phyloP scores from a whole-genome alignment of 2,888 invertebrate species.

The Desoria tigrina region DNA sequence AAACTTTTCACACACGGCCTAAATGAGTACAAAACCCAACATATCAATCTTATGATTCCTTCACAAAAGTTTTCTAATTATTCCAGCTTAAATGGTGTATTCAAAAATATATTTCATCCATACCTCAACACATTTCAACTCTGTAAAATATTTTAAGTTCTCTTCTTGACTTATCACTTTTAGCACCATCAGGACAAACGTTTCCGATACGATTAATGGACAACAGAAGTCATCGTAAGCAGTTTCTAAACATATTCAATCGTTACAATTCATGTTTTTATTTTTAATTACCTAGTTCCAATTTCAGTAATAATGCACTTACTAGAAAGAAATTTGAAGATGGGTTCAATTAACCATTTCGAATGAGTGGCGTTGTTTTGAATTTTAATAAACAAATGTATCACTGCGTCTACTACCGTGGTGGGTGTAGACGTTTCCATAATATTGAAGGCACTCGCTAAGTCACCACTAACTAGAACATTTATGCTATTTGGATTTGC shows the following conservation, averaged over 20 bases:
- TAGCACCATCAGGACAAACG: slow-evolving; percentile 79
- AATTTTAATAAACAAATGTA: slow-evolving; percentile 75
- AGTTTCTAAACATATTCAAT: slow-evolving; percentile 36
- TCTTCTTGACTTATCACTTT: slow-evolving; percentile 76
- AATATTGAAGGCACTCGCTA: slow-evolving; percentile 49
- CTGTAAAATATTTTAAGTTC: slow-evolving; percentile 71
- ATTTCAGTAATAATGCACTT: no score
- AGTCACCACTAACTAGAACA: slow-evolving; percentile 49
- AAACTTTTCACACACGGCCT: slow-evolving; percentile 52
- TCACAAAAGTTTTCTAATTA: not conserved
- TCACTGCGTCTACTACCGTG: slow-evolving; percentile 83
- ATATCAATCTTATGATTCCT: not conserved
- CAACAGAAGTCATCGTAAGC: slow-evolving; percentile 53
- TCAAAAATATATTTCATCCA: slow-evolving; percentile 11
- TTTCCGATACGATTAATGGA: slow-evolving; percentile 68
- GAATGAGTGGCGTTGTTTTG: slow-evolving; percentile 75
- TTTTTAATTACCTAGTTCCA: not conserved
- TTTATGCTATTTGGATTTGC: slow-evolving; percentile 59
- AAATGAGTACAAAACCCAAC: slow-evolving; percentile 1
- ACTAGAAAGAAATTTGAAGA: slow-evolving; percentile 70
- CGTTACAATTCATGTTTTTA: slow-evolving; percentile 3
- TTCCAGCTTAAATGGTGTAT: not conserved
- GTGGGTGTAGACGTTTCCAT: slow-evolving; percentile 59
- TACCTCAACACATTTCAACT: slow-evolving; percentile 52
- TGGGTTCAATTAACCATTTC: slow-evolving; percentile 73